These are phyloP conservation scores for Lithobates sylvaticus DNA, from an alignment of 2,797 vertebrate species.

Conservation along the genomic window DNA sequence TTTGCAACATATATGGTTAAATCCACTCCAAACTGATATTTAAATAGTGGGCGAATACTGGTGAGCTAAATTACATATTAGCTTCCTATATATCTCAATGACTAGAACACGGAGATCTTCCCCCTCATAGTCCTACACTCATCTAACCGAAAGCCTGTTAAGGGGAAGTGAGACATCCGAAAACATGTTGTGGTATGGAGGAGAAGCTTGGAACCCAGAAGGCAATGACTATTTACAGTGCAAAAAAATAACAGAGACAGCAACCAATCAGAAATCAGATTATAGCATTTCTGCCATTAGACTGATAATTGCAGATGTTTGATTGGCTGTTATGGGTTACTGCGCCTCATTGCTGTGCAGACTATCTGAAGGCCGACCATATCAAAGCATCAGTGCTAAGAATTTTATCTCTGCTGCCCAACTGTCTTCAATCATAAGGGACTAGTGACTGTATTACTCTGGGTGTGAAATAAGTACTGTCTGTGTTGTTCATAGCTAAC, in stretches of 20 bases:
- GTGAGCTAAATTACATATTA: background rate
- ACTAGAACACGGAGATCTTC: background rate
- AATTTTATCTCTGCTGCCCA: too few species aligned
- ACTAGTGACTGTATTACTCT: too few species aligned
- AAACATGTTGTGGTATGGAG: background rate
- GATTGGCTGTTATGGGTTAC: too few species aligned
- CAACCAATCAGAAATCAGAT: background rate
- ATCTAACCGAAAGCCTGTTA: background rate
- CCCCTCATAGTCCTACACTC: background rate
- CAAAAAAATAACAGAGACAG: too few species aligned
- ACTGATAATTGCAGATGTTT: background rate
- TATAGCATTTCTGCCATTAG: background rate
- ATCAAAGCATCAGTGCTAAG: background rate
- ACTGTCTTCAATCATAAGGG: too few species aligned
- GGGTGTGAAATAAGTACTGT: too few species aligned
- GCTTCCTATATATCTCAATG: background rate
- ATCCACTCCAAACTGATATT: background rate
- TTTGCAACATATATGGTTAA: conserved; percentile 3
- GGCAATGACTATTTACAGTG: too few species aligned
- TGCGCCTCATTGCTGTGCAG: too few species aligned
- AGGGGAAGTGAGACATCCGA: background rate
- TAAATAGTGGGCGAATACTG: background rate
- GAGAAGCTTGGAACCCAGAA: too few species aligned
- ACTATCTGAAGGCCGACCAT: background rate
- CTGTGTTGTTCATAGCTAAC: too few species aligned